Conservation (phyloP, 2,113 vertebrate species). For the Haplochromis burtoni region DNA sequence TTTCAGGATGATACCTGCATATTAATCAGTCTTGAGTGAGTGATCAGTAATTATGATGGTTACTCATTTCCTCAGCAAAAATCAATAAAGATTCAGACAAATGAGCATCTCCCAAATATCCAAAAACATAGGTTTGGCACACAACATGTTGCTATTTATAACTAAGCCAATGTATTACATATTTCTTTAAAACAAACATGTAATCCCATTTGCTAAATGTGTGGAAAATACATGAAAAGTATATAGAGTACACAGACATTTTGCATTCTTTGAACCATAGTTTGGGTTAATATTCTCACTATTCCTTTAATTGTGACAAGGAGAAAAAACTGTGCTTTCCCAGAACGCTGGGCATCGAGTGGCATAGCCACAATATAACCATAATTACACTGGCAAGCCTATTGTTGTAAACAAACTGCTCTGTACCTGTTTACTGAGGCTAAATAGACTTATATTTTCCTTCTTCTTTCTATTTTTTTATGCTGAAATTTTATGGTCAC, state of each 20-base stretch:
- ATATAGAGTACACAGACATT: background rate
- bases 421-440: background rate
- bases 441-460: background rate
- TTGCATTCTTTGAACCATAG: background rate
- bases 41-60: background rate
- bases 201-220: background rate
- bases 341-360: rapidly evolving
- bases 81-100: background rate
- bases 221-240: background rate
- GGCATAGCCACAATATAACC: background rate
- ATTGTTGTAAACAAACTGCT: background rate
- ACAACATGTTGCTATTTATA: background rate
- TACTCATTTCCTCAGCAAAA: background rate
- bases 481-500: background rate
- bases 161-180: rapidly evolving
- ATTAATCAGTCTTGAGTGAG: background rate
- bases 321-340: background rate
- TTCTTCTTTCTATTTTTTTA: background rate
- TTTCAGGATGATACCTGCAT: background rate
- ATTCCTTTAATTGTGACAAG: background rate
- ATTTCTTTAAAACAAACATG: background rate
- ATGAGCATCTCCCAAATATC: background rate
- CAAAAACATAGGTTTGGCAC: background rate
- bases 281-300: background rate
- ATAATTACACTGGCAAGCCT: background rate